Conservation (phyloP, 2,113 vertebrate species). For the Sorex fumeus region DNA sequence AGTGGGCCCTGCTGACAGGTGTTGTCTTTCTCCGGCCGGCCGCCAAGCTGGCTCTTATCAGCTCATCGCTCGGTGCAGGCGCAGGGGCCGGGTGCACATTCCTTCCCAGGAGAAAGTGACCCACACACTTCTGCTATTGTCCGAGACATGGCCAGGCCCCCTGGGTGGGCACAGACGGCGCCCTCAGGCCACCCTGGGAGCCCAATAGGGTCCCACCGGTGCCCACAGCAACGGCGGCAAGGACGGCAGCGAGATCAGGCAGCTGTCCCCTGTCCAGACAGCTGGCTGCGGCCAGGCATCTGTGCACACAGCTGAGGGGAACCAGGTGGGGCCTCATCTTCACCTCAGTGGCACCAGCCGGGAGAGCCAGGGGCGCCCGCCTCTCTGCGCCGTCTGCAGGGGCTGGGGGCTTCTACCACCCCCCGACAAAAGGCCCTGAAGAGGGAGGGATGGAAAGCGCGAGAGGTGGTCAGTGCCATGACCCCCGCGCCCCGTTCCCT, state of each 20-base stretch:
- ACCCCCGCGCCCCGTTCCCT: neutral
- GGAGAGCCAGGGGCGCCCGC: neutral
- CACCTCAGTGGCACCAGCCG: constrained; percentile 28
- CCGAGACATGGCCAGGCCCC: neutral
- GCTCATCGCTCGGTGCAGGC: constrained; percentile 21
- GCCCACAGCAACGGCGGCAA: neutral
- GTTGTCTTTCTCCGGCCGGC: constrained; percentile 28
- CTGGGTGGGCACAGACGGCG: neutral
- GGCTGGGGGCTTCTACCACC: no score
- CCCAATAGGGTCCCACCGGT: neutral
- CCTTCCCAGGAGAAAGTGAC: constrained; percentile 23
- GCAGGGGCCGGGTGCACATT: neutral
- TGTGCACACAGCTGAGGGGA: constrained; percentile 82
- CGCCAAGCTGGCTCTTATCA: constrained; percentile 20
- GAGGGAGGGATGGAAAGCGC: neutral
- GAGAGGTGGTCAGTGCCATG: neutral
- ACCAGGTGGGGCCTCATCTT: constrained; percentile 72
- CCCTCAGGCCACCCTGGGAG: constrained; percentile 43
- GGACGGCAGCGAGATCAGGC: constrained; percentile 71
- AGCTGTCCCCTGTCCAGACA: constrained; percentile 81
- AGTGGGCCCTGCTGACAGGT: constrained; percentile 38
- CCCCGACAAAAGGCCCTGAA: neutral
- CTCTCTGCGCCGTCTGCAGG: neutral
- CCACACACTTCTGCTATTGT: constrained; percentile 52
- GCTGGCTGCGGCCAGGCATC: constrained; percentile 75